Evolutionary conservation across 2,797 vertebrate genomes (phyloP).

Genomic region (Clarias platycephalus): DNA sequence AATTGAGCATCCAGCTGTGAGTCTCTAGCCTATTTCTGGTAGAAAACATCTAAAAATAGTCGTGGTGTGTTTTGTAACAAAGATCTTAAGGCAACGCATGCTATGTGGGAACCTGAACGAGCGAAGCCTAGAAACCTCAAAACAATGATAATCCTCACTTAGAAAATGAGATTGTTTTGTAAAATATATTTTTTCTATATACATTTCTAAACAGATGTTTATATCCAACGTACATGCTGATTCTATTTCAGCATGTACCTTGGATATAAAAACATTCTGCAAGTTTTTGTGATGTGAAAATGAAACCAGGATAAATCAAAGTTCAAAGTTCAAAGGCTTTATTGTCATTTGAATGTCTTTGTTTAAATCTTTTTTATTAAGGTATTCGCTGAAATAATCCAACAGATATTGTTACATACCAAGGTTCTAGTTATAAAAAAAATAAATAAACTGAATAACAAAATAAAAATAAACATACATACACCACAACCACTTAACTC

Average conservation of each 20-base stretch:
- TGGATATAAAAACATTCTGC: not conserved
- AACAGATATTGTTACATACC: no score
- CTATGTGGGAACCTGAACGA: not conserved
- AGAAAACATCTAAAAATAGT: not conserved
- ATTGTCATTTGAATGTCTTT: no score
- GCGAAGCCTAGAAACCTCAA: not conserved
- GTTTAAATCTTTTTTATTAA: no score
- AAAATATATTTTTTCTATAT: not conserved
- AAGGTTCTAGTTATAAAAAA: no score
- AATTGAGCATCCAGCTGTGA: conserved; percentile 13
- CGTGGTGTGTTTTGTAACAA: not conserved
- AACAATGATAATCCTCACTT: not conserved
- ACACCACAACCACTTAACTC: no score
- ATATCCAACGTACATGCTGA: no score
- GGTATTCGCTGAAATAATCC: no score
- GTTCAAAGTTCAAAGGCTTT: no score
- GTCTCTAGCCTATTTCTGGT: not conserved
- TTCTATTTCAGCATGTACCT: not conserved
- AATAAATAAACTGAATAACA: no score
- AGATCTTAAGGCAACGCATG: not conserved
- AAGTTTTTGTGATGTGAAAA: not conserved
- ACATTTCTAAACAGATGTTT: not conserved
- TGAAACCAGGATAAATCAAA: not conserved
- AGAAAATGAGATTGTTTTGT: not conserved
- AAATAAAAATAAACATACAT: no score